These are phyloP conservation scores for Himalopsyche japonica DNA, from an alignment of 2,888 invertebrate species.

Conservation along the genomic window DNA sequence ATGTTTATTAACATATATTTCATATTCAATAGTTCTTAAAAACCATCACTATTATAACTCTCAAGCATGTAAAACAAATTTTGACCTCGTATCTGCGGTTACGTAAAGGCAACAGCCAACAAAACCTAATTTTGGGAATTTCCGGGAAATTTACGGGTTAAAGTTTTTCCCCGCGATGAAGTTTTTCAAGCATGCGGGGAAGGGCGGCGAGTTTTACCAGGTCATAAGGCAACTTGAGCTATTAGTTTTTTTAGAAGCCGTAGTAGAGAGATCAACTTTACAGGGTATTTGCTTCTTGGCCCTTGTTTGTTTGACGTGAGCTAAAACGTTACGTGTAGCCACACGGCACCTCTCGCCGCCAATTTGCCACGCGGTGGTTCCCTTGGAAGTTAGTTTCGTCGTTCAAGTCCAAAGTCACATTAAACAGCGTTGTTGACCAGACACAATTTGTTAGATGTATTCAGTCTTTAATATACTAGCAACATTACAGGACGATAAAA, in stretches of 20 bases:
- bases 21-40: too few species aligned
- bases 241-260: conserved; percentile 11
- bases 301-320: background rate
- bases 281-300: background rate
- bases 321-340: background rate
- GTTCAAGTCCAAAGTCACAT: too few species aligned
- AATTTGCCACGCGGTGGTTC: background rate
- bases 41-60: too few species aligned
- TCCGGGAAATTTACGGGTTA: background rate
- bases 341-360: too few species aligned
- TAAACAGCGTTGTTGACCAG: too few species aligned
- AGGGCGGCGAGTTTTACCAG: conserved; percentile 14
- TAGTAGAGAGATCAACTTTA: background rate
- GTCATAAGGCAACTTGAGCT: conserved; percentile 23
- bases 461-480: too few species aligned
- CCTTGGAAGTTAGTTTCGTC: background rate
- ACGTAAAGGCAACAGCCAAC: background rate
- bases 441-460: too few species aligned
- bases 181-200: background rate
- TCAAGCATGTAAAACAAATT: too few species aligned
- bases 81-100: background rate
- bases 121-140: background rate
- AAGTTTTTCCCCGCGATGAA: conserved; percentile 7
- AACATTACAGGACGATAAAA: too few species aligned
- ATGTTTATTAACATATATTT: too few species aligned